Base-by-base conservation (phyloP, 2,113 vertebrate genomes). In the Elachura formosa region DNA sequence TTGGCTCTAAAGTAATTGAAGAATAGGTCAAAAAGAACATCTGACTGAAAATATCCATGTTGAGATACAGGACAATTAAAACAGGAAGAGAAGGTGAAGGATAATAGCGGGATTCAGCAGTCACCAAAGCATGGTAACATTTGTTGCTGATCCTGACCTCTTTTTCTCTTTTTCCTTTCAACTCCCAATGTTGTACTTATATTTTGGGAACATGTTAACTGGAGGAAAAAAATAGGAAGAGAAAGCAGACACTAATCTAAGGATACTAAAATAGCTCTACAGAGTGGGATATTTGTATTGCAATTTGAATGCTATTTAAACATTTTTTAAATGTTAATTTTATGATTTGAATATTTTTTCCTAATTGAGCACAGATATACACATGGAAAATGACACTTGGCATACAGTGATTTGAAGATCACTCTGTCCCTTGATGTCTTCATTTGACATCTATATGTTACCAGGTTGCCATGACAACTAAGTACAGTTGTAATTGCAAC, bases 391-490 rank as follows among this genome's bases (percentile, higher is more conserved):
- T 97, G 92, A 96, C 91, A 91, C 87, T 97, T 97, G 95, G 94
- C 77, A 91, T 96, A 94, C 64, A 21, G 85, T 95, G 93, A 97
- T 97, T 98, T 94, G 95, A 95, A 97, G 97, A 91, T 89, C 80
- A 3, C 90, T 97, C 97, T 97, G 94, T 81, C 95, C 92, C 95
- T 97, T 97, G 95, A 97, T 95, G 92, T 97, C 96, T 98, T 98
- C 95, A 97, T 97, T 96, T 98, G 96, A 97, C 97, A 98, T 97
- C 97, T 97, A 97, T 97, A 97, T 95, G 97, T 98, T 98, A 94
- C 95, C 94, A 87, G 91, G 91, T 98, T 97, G 83, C 97, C 96
- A 97, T 98, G 97, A 94, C 97, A 98, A 98, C 98, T 97, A 96
- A 98, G 96, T 97, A 97, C 88, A 90, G 89, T 96, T 94, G 97